These are phyloP conservation scores for Phyllostomus hastatus DNA, from an alignment of 2,113 vertebrate genomes.

Conservation along the genomic window DNA sequence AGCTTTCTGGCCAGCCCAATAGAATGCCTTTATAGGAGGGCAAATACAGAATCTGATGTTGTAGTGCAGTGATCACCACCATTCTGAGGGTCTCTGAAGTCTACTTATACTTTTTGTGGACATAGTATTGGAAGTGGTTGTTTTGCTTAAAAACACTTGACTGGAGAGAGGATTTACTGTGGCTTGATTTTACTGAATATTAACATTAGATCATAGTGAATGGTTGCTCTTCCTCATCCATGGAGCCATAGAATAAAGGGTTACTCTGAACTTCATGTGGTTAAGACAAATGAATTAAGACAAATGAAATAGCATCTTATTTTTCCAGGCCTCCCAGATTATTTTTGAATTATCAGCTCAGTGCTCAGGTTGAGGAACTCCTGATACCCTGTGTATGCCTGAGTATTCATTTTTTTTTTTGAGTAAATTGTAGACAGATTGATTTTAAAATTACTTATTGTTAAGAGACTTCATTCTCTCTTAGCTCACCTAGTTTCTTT, in stretches of 20 bases:
- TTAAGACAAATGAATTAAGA: neutral
- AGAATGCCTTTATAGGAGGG: neutral
- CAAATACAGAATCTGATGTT: neutral
- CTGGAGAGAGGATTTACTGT: neutral
- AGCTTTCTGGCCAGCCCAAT: too few species aligned
- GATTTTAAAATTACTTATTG: slow-evolving; percentile 23
- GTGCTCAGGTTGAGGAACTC: neutral
- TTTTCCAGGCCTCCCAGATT: neutral
- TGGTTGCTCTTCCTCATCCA: neutral
- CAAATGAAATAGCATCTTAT: neutral
- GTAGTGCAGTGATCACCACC: neutral
- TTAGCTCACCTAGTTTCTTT: neutral
- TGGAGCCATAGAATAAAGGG: neutral
- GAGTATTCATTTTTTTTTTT: neutral
- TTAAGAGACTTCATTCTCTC: neutral
- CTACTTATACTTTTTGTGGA: neutral
- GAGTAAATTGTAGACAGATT: neutral
- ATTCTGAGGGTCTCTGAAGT: neutral
- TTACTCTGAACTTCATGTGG: neutral
- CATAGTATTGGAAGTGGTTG: neutral
- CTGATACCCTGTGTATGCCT: neutral
- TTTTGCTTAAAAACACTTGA: neutral
- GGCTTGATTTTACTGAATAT: neutral
- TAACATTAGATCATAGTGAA: neutral
- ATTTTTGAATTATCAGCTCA: neutral